Evolutionary conservation across 2,888 invertebrate species (phyloP).

Genomic region (Celastrina argiolus): DNA sequence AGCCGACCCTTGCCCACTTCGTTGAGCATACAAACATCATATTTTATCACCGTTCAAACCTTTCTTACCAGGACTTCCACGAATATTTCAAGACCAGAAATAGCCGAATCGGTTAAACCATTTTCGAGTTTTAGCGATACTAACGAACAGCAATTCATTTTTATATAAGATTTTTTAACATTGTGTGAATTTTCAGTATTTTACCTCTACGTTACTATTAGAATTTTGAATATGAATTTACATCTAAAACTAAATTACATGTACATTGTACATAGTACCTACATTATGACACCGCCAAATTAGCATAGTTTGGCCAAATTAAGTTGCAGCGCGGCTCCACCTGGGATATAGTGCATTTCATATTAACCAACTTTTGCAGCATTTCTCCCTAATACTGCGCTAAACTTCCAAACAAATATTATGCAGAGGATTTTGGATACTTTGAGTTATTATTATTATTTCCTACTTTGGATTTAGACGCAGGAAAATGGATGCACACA

Average conservation of each 20-base stretch:
- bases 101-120: too few species aligned
- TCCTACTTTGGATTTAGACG: background rate
- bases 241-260: constrained; percentile 13
- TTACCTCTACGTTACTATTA: too few species aligned
- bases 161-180: too few species aligned
- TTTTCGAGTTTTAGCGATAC: too few species aligned
- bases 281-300: constrained; percentile 22
- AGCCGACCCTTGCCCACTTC: too few species aligned
- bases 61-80: too few species aligned
- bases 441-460: constrained; percentile 9
- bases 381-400: constrained; percentile 38
- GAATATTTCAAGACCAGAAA: too few species aligned
- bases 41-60: too few species aligned
- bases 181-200: too few species aligned
- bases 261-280: too few species aligned
- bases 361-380: constrained; percentile 48
- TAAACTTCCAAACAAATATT: constrained; percentile 24
- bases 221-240: background rate
- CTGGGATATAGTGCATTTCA: constrained; percentile 53
- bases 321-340: constrained; percentile 29
- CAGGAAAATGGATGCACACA: background rate
- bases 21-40: too few species aligned
- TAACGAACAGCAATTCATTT: too few species aligned
- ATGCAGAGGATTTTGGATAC: constrained; percentile 18
- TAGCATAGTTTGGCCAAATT: constrained; percentile 32